Evolutionary conservation across 2,888 invertebrate genomes (phyloP), one percentile per base, ranked within the genome.

Genomic region (Pollenia amentaria): DNA sequence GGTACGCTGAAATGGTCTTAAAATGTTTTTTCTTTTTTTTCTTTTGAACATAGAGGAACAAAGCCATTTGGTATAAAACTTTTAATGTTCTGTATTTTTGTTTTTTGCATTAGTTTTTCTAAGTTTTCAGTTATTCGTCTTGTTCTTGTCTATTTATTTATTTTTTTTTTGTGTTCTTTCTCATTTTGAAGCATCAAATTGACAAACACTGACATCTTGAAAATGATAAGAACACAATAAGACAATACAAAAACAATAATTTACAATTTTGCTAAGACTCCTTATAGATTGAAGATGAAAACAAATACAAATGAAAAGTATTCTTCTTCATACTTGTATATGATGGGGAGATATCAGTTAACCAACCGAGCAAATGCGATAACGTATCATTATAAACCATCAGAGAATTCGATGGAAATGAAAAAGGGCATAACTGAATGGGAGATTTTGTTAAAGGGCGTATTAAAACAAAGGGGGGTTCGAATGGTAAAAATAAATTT

Each of bases 191-290:
- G 14, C 69, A 79, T 77, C 83, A 77, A 87, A 87, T 85, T 87
- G 87, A 85, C 87, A 85, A 76, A 11, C 60, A 51, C 65, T 85
- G 87, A 87, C 85, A 83, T 65, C 38, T 80, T 64, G 78, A 84
- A 82, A 76, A 79, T 84, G 87, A 87, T 82, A 84, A 82, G 69
- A 82, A 75, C 51, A 67, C 57, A 84, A 72, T 51, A 80, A 14
- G 65, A 60, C 53, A 72, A 76, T 18, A 73, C 44, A 73, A 57
- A 76, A 73, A 87, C 80, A 84, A 87, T 87, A 84, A 84, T 84
- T 87, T 84, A 84, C 72, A 84, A 87, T 87, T 29, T 80, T 87
- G 72, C 64, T 76, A 70, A 84, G 69, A 75, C 75, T 62, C 46
- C 69, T 80, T 75, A 75, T 40, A 62, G 53, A 42, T 60, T 40